Evolutionary conservation across 2,113 vertebrate genomes (phyloP).

Genomic region (Willisornis vidua): DNA sequence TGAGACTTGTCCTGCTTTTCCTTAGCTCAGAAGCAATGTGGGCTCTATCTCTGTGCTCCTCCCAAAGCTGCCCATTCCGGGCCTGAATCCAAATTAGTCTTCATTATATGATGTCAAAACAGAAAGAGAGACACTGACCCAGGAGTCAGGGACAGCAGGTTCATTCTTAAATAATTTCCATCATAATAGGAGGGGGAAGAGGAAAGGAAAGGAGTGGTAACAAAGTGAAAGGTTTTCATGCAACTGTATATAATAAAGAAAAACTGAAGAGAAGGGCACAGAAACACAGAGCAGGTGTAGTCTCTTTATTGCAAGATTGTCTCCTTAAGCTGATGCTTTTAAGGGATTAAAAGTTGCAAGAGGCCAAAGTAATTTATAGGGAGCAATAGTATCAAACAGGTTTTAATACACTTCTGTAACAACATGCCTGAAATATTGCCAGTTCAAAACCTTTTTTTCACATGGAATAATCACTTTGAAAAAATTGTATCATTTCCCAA

Average conservation of each 20-base stretch:
- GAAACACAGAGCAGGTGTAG: neutral
- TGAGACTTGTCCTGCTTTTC: neutral
- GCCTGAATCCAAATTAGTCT: neutral
- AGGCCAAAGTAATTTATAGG: neutral
- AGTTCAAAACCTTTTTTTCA: neutral
- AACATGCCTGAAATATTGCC: neutral
- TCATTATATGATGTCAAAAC: neutral
- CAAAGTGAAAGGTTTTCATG: neutral
- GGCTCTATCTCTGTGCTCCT: neutral
- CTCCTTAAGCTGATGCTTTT: neutral
- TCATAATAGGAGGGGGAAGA: neutral
- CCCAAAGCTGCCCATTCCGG: neutral
- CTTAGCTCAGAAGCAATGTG: neutral
- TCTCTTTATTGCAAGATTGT: neutral
- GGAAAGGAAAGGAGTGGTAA: neutral
- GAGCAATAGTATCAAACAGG: neutral
- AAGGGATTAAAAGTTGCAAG: neutral
- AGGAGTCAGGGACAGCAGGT: neutral
- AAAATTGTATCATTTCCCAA: neutral
- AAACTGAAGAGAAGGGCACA: neutral
- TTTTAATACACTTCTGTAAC: neutral
- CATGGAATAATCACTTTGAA: neutral
- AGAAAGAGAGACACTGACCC: neutral
- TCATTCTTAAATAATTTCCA: neutral
- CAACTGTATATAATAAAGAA: neutral